Base-by-base conservation (phyloP, 2,888 invertebrate species). In the Operophtera brumata region DNA sequence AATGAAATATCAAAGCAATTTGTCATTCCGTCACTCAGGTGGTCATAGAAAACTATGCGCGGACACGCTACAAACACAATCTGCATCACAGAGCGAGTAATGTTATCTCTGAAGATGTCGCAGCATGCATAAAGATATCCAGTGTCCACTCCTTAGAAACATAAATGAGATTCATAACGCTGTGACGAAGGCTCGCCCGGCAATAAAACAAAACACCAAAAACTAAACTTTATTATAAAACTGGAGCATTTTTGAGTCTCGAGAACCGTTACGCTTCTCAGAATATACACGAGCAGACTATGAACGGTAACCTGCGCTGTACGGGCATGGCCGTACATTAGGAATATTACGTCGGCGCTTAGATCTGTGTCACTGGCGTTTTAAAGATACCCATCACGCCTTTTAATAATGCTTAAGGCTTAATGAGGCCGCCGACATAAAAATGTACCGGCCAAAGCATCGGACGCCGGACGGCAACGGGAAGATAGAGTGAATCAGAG, bases 231-330 rank as follows among this genome's bases (percentile, higher is more conserved):
- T 77, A 77, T 73, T 70, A 73, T 72, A 71, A 74, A 84, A 82
- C 79, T 83, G 77, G 80, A 81, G 79, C 79, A 75, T 77, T 83
- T 82, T 78, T 69, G 75, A 73, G 72, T 70, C 67, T 69, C 66
- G 62, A 62, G 69, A 67, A 82, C 85, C 82, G 85, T 85, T 86
- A 86, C 67, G 53, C 59, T 86, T 86, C 84, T 83, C 62, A 71
- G 84, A 86, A 84, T 73, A 75, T 67, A 70, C 67, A 71, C 69
- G 73, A 75, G 78, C 69, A 67, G 71, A 76, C 76, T 75, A 74
- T 73, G 73, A 81, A 84, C 82, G 79, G 82, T 82, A 80, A 73
- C 71, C 68, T 61, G 72, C 73, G 69, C 71, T 70, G 65, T 70
- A 59, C 59, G 36, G 47, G 53, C 41, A 67, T 65, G 74, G 66